Base-by-base conservation (phyloP, 2,113 vertebrate genomes). In the Agelaius tricolor region DNA sequence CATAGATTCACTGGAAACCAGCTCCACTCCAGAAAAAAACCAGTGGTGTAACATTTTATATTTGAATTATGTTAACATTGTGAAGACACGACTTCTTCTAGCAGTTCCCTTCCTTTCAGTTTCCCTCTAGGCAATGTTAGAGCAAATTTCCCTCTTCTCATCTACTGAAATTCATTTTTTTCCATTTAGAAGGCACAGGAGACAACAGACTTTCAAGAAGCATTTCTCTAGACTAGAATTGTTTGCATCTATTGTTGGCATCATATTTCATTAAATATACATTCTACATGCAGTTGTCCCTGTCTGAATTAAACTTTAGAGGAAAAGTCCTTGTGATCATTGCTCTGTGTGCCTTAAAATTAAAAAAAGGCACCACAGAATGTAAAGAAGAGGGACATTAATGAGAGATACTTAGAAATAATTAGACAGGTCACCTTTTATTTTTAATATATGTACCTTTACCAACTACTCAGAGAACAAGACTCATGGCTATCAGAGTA, bases 1-100 rank as follows among this genome's bases (percentile, higher is more conserved):
- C 73, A 91, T 9, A 76, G 91, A 92, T 96, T 69, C 61, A 81
- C 93, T 94, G 92, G 79, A 97, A 98, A 97, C 61, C 93, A 97
- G 84, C 93, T 97, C 95, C 66, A 66, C 73, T 96, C 79, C 96
- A 97, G 84, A 97, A 90, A 97, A 77, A 44, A 78, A 97, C 87
- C 92, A 96, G 23, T 82, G 63, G 59, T 93, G 85, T 89, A 94
- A 93, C 71, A 85, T 93, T 95, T 96, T 92, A 59, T 67, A 95
- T 90, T 87, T 97, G 93, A 96, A 94, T 96, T 94, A 95, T 79
- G 84, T 72, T 94, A 95, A 92, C 92, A 65, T n/a, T 62, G n/a
- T 75, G 49, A 97, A 96, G 90, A 89, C 81, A 89, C 10, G 68
- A 93, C 84, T 85, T 96, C 90, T 91, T 62, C 87, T 69, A 94